Percentiles rank a stretch among this genome's conserved stretches.
These are phyloP conservation scores for Triops longicaudatus DNA, from an alignment of 1,140 invertebrate species.

Conservation along the genomic window DNA sequence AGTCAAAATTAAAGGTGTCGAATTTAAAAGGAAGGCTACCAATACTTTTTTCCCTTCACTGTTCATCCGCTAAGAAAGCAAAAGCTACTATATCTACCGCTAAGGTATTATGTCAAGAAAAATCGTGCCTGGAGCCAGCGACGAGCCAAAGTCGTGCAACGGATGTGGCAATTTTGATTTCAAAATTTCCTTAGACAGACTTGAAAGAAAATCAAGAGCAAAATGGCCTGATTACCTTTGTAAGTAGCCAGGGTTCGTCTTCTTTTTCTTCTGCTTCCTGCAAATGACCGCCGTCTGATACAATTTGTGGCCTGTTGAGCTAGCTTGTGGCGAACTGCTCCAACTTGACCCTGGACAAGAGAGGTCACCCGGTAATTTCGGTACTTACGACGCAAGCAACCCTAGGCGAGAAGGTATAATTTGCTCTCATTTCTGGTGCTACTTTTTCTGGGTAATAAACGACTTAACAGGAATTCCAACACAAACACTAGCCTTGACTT, in stretches of 20 bases:
- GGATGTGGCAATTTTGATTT: not conserved
- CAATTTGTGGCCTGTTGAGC: not conserved
- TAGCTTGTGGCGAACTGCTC: conserved; percentile 14
- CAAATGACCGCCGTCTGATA: not conserved
- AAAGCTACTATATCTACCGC: not conserved
- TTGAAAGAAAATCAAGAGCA: conserved; percentile 8
- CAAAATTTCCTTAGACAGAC: not conserved
- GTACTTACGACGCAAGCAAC: not conserved
- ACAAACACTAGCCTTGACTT: not conserved
- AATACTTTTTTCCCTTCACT: not conserved
- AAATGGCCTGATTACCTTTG: not conserved
- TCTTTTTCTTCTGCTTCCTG: not conserved
- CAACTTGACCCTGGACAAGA: not conserved
- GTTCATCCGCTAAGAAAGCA: not conserved
- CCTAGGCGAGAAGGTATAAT: not conserved
- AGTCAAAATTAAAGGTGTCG: not conserved
- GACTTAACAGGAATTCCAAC: not conserved
- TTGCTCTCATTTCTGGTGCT: not conserved
- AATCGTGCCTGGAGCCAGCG: not conserved
- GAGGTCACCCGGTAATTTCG: not conserved
- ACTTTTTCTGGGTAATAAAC: not conserved
- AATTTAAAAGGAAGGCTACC: not conserved
- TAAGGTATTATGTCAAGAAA: not conserved
- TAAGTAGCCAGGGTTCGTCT: not conserved
- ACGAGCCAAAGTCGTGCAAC: conserved; percentile 6